Conservation (phyloP, 2,888 invertebrate species). For the Meloe dianella region DNA sequence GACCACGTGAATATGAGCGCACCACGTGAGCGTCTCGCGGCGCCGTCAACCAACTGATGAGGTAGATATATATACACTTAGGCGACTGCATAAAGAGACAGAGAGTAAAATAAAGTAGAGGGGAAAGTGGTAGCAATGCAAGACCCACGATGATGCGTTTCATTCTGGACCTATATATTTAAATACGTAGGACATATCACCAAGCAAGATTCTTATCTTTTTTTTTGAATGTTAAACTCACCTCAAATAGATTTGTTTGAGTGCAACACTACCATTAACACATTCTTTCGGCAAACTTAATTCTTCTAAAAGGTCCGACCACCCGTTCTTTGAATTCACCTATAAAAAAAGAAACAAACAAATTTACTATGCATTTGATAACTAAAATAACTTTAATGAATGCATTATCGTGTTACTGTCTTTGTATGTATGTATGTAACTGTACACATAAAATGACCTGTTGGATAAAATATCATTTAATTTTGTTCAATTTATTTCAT, state of each 20-base stretch:
- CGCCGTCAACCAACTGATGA: slow-evolving; percentile 39
- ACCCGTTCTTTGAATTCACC: slow-evolving; percentile 88
- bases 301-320: slow-evolving; percentile 81
- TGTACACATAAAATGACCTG: neutral
- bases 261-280: slow-evolving; percentile 85
- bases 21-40: slow-evolving; percentile 49
- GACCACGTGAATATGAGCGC: slow-evolving; percentile 43
- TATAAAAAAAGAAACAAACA: slow-evolving; percentile 57
- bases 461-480: neutral
- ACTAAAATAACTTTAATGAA: no score
- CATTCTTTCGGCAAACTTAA: slow-evolving; percentile 82
- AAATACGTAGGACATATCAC: no score
- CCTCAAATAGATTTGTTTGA: slow-evolving; percentile 84
- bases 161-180: slow-evolving; percentile 25
- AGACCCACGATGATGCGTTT: slow-evolving; percentile 21
- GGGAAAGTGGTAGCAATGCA: slow-evolving; percentile 33
- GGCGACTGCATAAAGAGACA: slow-evolving; percentile 10
- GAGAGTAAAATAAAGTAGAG: slow-evolving; percentile 26
- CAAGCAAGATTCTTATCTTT: neutral
- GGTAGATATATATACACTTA: neutral
- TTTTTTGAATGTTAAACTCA: slow-evolving; percentile 56
- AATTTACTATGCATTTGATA: neutral
- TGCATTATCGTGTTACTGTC: no score
- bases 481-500: neutral
- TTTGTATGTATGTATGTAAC: no score